Base-by-base conservation (phyloP, 2,113 vertebrate species). In the Oncorhynchus tshawytscha region DNA sequence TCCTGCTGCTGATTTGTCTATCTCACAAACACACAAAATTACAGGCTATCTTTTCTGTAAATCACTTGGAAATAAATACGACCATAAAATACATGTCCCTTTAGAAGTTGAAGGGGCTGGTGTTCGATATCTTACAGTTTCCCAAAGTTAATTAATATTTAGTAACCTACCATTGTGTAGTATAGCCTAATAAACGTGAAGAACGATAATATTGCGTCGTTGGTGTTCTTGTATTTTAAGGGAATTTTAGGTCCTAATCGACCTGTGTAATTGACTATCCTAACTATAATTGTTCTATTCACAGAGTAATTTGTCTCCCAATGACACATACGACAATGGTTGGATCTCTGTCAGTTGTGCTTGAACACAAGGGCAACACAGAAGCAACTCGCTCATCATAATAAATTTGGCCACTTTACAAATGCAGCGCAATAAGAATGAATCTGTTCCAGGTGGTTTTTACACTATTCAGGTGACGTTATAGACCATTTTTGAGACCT, bases 61-160 rank as follows among this genome's bases (percentile, higher is more conserved):
- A 15, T 6, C 11, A 49, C 8, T 22, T 45, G 45, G 1, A n/a
- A 49, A 13, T 5, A 48, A 70, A 24, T 74, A 74, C 77, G 75
- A 74, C 49, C 64, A 57, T 71, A 54, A 80, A 72, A 68, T 78
- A 80, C 76, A 76, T 67, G 81, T 76, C 79, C 48, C 68, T 31
- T 2, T 60, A 54, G 78, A 73, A 48, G 69, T 71, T 66, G 78
- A 59, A 0, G 64, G 25, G 64, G 72, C 31, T 34, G 18, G 74
- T 24, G 79, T 84, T 88, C 87, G 81, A 88, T 85, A 72, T 75
- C 67, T 80, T 67, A 71, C 85, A 88, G 88, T 88, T 86, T 85
- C 59, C 77, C 67, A 89, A 89, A 91, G 86, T 91, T 91, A 86
- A 90, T 88, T 91, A 88, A 54, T 15, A 16, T 16, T 18, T 18